Conservation (phyloP, 2,888 invertebrate species). For the Lepidocyrtinus sp. region DNA sequence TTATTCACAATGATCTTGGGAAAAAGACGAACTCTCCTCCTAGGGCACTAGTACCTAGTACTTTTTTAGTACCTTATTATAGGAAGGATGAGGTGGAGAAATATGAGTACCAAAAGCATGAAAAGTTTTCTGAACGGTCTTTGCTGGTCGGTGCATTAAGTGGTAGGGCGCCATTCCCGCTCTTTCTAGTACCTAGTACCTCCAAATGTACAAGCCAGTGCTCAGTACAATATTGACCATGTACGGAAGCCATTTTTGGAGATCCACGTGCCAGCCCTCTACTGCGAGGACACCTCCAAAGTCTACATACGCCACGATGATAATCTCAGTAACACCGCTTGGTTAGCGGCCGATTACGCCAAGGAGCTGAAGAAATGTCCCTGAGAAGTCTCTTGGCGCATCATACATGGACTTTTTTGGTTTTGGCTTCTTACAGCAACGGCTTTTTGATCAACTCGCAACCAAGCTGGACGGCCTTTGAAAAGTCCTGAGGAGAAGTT, state of each 20-base stretch:
- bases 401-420: conserved; percentile 54
- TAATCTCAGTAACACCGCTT: conserved; percentile 35
- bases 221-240: conserved; percentile 32
- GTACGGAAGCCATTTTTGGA: conserved; percentile 43
- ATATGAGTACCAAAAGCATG: too few relatives aligned
- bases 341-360: conserved; percentile 10
- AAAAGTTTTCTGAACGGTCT: too few relatives aligned
- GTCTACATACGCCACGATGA: conserved; percentile 52
- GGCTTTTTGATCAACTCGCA: conserved; percentile 25
- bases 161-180: too few relatives aligned
- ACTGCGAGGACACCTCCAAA: conserved; percentile 36
- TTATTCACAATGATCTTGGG: too few relatives aligned
- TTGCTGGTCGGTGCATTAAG: too few relatives aligned
- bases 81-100: too few relatives aligned
- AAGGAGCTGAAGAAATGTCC: conserved; percentile 26
- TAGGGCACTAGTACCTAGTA: too few relatives aligned
- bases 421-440: conserved; percentile 50
- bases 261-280: conserved; percentile 31
- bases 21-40: too few relatives aligned
- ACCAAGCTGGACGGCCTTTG: conserved; percentile 32
- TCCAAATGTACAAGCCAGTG: conserved; percentile 47
- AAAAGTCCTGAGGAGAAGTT: conserved; percentile 33
- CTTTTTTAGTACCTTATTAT: too few relatives aligned
- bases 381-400: conserved; percentile 47
- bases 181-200: too few relatives aligned